phyloP scores from a whole-genome alignment of 2,797 vertebrate species.

The Lagodon rhomboides region DNA sequence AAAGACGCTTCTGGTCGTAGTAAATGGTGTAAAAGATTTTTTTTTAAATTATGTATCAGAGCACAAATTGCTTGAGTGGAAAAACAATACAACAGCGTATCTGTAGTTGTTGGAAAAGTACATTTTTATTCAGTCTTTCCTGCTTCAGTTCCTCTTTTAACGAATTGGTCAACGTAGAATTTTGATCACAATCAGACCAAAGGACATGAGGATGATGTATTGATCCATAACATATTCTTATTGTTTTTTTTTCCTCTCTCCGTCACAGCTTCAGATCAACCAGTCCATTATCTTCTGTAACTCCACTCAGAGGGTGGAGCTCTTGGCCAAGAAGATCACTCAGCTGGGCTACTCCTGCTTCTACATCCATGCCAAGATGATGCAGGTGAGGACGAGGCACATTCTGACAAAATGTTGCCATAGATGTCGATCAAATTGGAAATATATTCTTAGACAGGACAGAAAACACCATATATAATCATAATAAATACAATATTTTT shows the following conservation, averaged over 20 bases:
- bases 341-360: conserved; percentile 89
- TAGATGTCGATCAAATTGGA: too few relatives aligned
- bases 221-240: background rate
- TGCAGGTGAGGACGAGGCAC: conserved; percentile 82
- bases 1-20: background rate
- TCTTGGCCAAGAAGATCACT: conserved; percentile 88
- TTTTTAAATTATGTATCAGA: background rate
- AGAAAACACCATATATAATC: too few relatives aligned
- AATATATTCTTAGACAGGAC: too few relatives aligned
- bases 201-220: background rate
- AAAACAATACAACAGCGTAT: background rate
- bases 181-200: background rate
- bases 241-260: background rate
- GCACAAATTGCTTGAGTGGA: background rate
- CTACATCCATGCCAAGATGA: conserved; percentile 91
- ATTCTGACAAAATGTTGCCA: background rate
- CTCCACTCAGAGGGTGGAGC: conserved; percentile 87
- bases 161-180: background rate
- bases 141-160: background rate
- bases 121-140: background rate
- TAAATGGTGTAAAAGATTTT: background rate
- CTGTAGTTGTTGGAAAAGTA: background rate
- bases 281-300: conserved; percentile 89
- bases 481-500: too few relatives aligned
- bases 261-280: conserved; percentile 86